Percentiles rank a stretch among this genome's conserved stretches.
Evolutionary conservation across 2,797 vertebrate genomes (phyloP).

Genomic region (Tokudaia tokunoshimensis): DNA sequence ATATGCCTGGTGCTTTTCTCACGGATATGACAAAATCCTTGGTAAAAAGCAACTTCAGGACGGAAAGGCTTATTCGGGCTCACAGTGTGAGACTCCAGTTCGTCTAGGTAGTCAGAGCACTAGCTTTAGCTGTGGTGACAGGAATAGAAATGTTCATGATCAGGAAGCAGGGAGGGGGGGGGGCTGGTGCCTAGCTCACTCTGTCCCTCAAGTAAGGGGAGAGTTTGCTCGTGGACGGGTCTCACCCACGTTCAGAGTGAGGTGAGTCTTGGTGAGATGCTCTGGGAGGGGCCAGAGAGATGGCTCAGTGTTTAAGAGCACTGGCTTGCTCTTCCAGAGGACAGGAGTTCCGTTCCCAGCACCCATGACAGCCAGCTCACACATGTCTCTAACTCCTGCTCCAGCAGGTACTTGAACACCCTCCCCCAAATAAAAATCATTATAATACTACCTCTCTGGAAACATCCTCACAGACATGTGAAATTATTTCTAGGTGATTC

Average conservation of each 20-base stretch:
- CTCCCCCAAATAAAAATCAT: background rate
- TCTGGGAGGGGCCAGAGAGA: background rate
- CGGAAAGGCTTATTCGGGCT: background rate
- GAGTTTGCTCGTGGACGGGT: background rate
- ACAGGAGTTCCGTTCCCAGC: background rate
- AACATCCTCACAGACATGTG: background rate
- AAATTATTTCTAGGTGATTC: background rate
- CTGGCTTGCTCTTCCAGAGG: background rate
- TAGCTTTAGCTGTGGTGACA: background rate
- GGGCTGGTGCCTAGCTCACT: background rate
- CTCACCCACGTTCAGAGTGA: background rate
- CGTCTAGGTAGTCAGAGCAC: background rate
- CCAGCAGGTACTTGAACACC: background rate
- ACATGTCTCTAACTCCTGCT: background rate
- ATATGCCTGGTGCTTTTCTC: background rate
- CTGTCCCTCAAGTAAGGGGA: background rate
- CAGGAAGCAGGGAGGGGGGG: background rate
- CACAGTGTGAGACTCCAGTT: background rate
- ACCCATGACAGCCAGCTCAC: background rate
- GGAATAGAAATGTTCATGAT: background rate
- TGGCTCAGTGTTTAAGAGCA: background rate
- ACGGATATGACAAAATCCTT: background rate
- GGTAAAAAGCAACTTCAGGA: background rate
- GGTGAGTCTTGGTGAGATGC: fast-evolving
- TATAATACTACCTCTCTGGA: background rate